Conservation (phyloP, 2,797 vertebrate genomes). For the Bucorvus abyssinicus region DNA sequence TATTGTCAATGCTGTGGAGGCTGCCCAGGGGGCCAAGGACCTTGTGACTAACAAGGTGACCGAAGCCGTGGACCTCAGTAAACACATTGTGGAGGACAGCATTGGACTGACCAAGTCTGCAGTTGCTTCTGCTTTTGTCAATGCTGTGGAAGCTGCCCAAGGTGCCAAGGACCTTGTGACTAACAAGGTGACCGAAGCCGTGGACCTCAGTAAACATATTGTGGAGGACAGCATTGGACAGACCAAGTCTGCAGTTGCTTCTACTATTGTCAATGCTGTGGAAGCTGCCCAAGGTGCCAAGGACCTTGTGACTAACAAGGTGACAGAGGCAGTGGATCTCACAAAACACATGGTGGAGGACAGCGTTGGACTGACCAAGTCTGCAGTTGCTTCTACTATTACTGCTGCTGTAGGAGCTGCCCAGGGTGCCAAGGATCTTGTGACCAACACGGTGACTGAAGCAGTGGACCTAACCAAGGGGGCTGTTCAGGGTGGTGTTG, state of each 20-base stretch:
- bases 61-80: slow-evolving; percentile 68
- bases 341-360: slow-evolving; percentile 79
- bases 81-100: slow-evolving; percentile 79
- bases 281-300: slow-evolving; percentile 68
- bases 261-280: slow-evolving; percentile 74
- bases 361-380: slow-evolving; percentile 81
- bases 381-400: slow-evolving; percentile 80
- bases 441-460: slow-evolving; percentile 80
- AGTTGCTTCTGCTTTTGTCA: slow-evolving; percentile 79
- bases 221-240: slow-evolving; percentile 81
- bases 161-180: slow-evolving; percentile 66
- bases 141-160: slow-evolving; percentile 67
- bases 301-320: slow-evolving; percentile 73
- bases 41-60: slow-evolving; percentile 77
- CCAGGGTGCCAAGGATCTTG: slow-evolving; percentile 34
- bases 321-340: slow-evolving; percentile 74
- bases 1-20: slow-evolving; percentile 66
- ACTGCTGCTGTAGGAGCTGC: slow-evolving; percentile 74
- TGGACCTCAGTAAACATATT: slow-evolving; percentile 72
- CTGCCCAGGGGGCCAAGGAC: background rate
- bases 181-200: slow-evolving; percentile 77
- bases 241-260: slow-evolving; percentile 82
- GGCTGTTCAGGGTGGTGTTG: slow-evolving; percentile 82
- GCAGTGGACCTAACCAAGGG: slow-evolving; percentile 76
- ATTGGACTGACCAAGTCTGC: slow-evolving; percentile 82